phyloP scores from a whole-genome alignment of 2,888 invertebrate genomes.

The Lepeophtheirus nordmannii region DNA sequence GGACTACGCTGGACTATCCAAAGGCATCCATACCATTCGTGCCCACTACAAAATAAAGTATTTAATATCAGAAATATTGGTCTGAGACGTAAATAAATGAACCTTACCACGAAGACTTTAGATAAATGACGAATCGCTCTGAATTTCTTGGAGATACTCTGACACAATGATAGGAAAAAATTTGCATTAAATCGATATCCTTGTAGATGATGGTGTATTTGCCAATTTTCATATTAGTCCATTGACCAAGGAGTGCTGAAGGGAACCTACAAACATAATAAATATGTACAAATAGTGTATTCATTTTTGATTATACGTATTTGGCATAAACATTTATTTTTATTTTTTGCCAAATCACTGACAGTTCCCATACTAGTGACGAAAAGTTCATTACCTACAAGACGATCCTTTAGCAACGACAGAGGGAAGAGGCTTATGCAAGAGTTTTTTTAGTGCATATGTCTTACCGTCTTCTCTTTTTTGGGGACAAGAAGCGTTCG shows the following conservation, averaged over 20 bases:
- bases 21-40: constrained; percentile 13
- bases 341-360: no score
- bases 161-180: constrained; percentile 15
- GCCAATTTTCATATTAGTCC: neutral
- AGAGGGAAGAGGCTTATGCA: neutral
- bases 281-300: neutral
- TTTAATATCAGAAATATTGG: neutral
- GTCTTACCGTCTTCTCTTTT: neutral
- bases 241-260: neutral
- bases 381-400: neutral
- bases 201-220: constrained; percentile 1
- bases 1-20: constrained; percentile 14
- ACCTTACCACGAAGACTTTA: constrained; percentile 13
- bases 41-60: constrained; percentile 11
- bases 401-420: neutral
- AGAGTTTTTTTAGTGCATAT: neutral
- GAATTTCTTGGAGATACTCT: neutral
- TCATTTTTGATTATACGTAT: no score
- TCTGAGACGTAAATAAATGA: neutral
- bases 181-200: neutral
- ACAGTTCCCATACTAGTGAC: no score
- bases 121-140: constrained; percentile 16
- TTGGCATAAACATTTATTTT: no score
- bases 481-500: neutral
- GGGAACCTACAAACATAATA: neutral